Evolutionary conservation across 2,888 invertebrate genomes (phyloP).

Genomic region (Asteroscopus sphinx): DNA sequence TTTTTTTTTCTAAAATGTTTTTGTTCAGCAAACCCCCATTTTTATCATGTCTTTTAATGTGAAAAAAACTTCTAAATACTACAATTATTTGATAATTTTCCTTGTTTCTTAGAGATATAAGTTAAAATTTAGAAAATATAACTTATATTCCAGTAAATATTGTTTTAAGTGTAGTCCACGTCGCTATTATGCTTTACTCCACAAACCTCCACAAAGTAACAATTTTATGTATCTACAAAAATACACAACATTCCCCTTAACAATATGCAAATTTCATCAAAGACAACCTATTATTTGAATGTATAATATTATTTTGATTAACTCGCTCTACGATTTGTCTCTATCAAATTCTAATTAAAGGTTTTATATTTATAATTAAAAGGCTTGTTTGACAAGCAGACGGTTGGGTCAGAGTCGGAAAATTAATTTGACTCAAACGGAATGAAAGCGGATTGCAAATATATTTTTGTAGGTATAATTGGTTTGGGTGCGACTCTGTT

Average conservation of each 20-base stretch:
- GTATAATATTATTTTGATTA: slow-evolving; percentile 59
- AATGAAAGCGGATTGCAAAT: slow-evolving; percentile 36
- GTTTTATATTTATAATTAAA: slow-evolving; percentile 64
- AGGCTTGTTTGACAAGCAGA: slow-evolving; percentile 61
- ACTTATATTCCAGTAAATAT: too few species aligned
- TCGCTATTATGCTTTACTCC: too few species aligned
- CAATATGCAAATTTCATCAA: slow-evolving; percentile 53
- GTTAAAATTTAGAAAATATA: too few species aligned
- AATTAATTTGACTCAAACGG: slow-evolving; percentile 49
- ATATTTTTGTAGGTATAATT: slow-evolving; percentile 12
- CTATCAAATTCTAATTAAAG: slow-evolving; percentile 67
- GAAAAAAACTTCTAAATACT: too few species aligned
- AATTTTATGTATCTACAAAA: background rate
- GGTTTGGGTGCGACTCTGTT: slow-evolving; percentile 11
- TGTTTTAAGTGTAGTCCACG: too few species aligned
- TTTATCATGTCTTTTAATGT: too few species aligned
- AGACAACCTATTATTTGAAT: slow-evolving; percentile 50
- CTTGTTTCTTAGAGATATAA: too few species aligned
- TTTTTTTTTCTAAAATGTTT: too few species aligned
- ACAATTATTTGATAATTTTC: too few species aligned
- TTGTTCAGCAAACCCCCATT: too few species aligned
- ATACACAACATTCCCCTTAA: slow-evolving; percentile 35
- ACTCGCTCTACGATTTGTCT: slow-evolving; percentile 62
- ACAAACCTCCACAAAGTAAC: too few species aligned
- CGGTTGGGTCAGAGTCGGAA: slow-evolving; percentile 38